Base-by-base conservation (phyloP, 1,140 invertebrate species). In the Achatina immaculata region DNA sequence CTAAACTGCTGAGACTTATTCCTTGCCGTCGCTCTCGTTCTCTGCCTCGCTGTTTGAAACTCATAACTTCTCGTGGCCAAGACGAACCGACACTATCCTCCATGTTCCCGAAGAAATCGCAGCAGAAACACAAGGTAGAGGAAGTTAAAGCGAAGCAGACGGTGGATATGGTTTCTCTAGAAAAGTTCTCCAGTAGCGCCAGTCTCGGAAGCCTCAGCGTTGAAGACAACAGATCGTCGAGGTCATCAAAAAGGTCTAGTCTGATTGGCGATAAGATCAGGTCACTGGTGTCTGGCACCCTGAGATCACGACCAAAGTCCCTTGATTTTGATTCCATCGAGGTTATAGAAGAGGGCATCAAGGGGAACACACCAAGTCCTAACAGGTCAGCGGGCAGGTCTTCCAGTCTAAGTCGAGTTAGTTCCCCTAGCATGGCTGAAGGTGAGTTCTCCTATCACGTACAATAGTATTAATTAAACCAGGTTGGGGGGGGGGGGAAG, bases 21-120 rank as follows among this genome's bases (percentile, higher is more conserved):
- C 86, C 87, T n/a, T 89, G 89, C 80, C 81, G 87, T 42, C 79
- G 88, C 43, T 87, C 89, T 78, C 84, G 83, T 66, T 90, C 89
- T 28, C 80, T 89, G 43, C 89, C 89, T 42, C 77, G 88, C 21
- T 88, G 87, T 81, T 81, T 87, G 42, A 87, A 87, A 76, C 48
- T 75, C 75, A 42, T 80, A 31, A 36, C 42, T 7, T 28, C 78
- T 51, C 4, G 73, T 55, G 34, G 72, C 69, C 34, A 72, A 42
- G 34, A 72, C 45, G 43, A 78, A 62, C 74, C 65, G 31, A 80
- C 81, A 19, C 42, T 79, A n/a, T 65, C 80, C 16, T 83, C 83
- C 38, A 51, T 84, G 38, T 84, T 80, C 68, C 73, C 68, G 16
- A 82, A 84, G 36, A 51, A 81, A 11, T 65, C n/a, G 31, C 76